These are phyloP conservation scores for Drosophila pseudoobscura DNA, from an alignment of 1,140 invertebrate genomes.

Conservation along the genomic window DNA sequence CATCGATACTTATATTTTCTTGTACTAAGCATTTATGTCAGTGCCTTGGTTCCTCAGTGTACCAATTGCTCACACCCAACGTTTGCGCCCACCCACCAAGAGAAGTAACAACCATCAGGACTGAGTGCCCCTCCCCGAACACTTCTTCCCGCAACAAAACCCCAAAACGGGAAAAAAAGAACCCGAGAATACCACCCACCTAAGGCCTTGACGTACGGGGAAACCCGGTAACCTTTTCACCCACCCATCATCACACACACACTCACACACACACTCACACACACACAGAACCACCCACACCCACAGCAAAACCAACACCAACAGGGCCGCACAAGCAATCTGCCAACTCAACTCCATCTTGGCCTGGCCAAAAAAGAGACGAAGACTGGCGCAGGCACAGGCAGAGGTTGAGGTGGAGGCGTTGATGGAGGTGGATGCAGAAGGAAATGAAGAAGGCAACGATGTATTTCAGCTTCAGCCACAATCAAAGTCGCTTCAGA, in stretches of 20 bases:
- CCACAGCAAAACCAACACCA: neutral
- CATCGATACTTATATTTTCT: too few species aligned
- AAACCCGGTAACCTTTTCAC: constrained; percentile 51
- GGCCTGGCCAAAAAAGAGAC: constrained; percentile 73
- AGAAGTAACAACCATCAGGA: constrained; percentile 71
- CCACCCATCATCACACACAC: constrained; percentile 24
- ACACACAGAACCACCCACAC: constrained; percentile 12
- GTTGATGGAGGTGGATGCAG: constrained; percentile 16
- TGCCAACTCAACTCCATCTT: constrained; percentile 72
- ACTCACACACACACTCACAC: constrained; percentile 22
- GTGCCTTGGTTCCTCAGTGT: neutral
- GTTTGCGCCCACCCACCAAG: neutral
- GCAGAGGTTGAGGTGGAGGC: constrained; percentile 26
- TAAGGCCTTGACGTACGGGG: constrained; percentile 71
- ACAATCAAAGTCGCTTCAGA: constrained; percentile 76
- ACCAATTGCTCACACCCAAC: constrained; percentile 31
- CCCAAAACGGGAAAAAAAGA: constrained; percentile 34
- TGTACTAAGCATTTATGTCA: too few species aligned
- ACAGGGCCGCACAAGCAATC: constrained; percentile 43
- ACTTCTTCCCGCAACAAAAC: constrained; percentile 10
- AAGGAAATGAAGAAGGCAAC: constrained; percentile 63
- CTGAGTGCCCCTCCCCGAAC: constrained; percentile 38
- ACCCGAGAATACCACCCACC: constrained; percentile 45
- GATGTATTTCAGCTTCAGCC: constrained; percentile 72
- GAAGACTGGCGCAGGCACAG: constrained; percentile 21